Evolutionary conservation across 35 echinoderm and acorn worm genomes (phyloP).

Genomic region (Chiridota heheva): DNA sequence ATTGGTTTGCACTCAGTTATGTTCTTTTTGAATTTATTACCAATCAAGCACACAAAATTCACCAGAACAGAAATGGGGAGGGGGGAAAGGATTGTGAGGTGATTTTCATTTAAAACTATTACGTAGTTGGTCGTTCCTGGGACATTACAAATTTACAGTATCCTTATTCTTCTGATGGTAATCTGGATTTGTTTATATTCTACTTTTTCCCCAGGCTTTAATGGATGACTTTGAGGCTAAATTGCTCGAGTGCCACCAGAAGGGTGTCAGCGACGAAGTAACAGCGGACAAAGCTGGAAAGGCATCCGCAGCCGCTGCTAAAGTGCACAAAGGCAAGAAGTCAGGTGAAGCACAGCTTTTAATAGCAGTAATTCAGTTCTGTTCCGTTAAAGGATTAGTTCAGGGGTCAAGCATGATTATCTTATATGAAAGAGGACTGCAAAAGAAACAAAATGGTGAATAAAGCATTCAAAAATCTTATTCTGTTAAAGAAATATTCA

Average conservation of each 20-base stretch:
- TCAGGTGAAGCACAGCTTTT: neutral
- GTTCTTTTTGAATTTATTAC: no score
- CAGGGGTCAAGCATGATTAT: no score
- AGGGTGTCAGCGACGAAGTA: slow-evolving; percentile 81
- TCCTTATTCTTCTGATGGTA: neutral
- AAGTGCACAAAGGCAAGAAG: neutral
- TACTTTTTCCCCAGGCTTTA: slow-evolving; percentile 33
- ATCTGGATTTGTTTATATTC: neutral
- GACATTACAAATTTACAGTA: neutral
- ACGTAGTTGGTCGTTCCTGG: no score
- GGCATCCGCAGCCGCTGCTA: slow-evolving; percentile 75
- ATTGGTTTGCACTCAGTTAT: no score
- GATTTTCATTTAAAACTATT: neutral
- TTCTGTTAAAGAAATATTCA: no score
- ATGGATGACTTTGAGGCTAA: slow-evolving; percentile 93
- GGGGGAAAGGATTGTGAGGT: neutral
- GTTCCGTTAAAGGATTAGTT: no score
- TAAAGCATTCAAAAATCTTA: no score
- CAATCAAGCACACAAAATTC: no score
- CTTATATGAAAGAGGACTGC: no score
- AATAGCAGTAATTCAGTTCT: neutral
- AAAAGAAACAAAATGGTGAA: no score
- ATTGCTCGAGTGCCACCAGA: slow-evolving; percentile 76
- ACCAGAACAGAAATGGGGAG: neutral
- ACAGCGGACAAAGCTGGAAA: slow-evolving; percentile 81